These are phyloP conservation scores for Fukomys damarensis DNA, from an alignment of 2,113 vertebrate genomes.

Conservation along the genomic window DNA sequence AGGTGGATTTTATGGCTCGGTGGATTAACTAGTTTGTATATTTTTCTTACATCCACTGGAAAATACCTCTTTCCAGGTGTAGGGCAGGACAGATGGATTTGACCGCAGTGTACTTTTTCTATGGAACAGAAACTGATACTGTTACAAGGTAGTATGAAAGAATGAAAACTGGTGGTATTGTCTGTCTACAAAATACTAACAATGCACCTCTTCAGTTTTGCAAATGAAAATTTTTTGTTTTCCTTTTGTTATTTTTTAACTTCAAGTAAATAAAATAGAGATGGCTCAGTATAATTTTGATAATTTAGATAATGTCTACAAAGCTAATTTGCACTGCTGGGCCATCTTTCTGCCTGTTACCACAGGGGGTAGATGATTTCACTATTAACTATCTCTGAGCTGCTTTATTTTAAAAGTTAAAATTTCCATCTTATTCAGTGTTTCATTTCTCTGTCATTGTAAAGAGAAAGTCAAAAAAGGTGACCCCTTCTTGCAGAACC, in stretches of 20 bases:
- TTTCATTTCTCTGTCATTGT: neutral
- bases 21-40: neutral
- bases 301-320: neutral
- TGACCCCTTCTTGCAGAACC: neutral
- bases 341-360: neutral
- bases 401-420: constrained; percentile 41
- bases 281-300: neutral
- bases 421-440: neutral
- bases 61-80: neutral
- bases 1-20: neutral
- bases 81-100: neutral
- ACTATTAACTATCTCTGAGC: neutral
- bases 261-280: neutral
- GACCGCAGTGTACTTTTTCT: neutral
- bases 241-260: constrained; percentile 13
- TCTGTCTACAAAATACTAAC: neutral
- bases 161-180: neutral
- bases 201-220: neutral
- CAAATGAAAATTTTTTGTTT: neutral
- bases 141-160: neutral
- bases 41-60: constrained; percentile 11
- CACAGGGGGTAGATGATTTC: neutral
- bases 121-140: neutral
- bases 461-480: neutral
- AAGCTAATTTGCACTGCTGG: neutral